These are phyloP conservation scores for Poecilia gillii DNA, from an alignment of 2,797 vertebrate genomes.

Conservation along the genomic window DNA sequence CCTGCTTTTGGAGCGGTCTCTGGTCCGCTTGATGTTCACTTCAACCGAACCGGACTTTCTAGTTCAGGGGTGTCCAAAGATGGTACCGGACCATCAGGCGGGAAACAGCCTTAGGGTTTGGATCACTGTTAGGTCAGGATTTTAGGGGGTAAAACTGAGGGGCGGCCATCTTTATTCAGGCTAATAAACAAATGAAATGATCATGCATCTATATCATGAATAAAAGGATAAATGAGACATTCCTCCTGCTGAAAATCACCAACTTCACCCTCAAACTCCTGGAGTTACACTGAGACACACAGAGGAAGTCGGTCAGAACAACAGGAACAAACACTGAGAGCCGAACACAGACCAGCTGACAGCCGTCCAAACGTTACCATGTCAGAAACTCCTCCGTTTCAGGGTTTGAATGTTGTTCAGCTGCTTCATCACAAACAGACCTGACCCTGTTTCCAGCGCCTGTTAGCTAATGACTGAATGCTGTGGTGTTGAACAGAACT, in stretches of 20 bases:
- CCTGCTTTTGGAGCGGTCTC: no score
- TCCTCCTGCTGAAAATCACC: neutral
- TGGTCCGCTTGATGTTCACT: no score
- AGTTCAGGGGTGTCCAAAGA: no score
- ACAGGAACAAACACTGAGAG: slow-evolving; percentile 44
- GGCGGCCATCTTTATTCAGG: slow-evolving; percentile 37
- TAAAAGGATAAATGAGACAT: neutral
- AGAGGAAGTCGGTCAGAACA: slow-evolving; percentile 39
- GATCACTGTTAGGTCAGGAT: neutral
- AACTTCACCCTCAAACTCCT: neutral
- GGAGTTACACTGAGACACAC: slow-evolving; percentile 5
- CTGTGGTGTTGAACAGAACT: neutral
- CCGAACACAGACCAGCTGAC: slow-evolving; percentile 43
- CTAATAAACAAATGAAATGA: neutral
- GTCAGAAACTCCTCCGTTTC: slow-evolving; percentile 17
- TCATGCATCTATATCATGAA: neutral
- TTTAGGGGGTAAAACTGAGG: neutral
- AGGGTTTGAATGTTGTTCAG: slow-evolving; percentile 19
- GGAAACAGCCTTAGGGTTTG: neutral
- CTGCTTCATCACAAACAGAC: slow-evolving; percentile 59
- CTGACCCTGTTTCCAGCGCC: neutral
- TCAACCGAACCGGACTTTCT: no score
- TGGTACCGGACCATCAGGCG: no score
- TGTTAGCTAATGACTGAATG: slow-evolving; percentile 18
- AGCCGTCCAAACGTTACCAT: slow-evolving; percentile 4